phyloP scores from a whole-genome alignment of 37 sponge, comb jelly and placozoan species.

The Halichondria panicea region DNA sequence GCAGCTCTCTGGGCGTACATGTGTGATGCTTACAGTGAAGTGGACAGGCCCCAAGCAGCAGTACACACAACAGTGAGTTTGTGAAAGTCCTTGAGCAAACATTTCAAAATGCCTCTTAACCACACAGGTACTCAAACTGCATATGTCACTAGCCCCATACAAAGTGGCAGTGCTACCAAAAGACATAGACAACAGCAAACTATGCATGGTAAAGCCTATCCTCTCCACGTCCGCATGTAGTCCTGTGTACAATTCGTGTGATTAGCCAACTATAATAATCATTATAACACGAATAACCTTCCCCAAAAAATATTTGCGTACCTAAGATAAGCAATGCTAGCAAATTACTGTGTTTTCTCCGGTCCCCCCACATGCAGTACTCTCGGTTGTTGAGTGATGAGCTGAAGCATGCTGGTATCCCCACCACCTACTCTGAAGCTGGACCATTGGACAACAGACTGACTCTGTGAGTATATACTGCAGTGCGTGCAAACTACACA shows the following conservation, averaged over 20 bases:
- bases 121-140: slow-evolving; percentile 18
- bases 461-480: slow-evolving; percentile 1
- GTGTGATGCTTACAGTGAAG: slow-evolving; percentile 33
- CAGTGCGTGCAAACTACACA: no score
- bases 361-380: slow-evolving; percentile 14
- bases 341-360: background rate
- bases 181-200: background rate
- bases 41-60: background rate
- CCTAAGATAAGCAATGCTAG: no score
- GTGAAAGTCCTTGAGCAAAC: no score
- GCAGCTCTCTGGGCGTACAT: slow-evolving; percentile 33
- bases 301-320: no score
- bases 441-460: slow-evolving; percentile 14
- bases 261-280: no score
- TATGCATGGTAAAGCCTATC: slow-evolving; percentile 4
- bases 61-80: background rate
- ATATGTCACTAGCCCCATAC: slow-evolving; percentile 28
- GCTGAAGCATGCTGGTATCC: slow-evolving; percentile 24
- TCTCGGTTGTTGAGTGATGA: slow-evolving; percentile 26
- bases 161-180: slow-evolving; percentile 30
- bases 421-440: background rate
- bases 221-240: no score
- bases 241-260: no score
- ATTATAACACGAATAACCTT: no score
- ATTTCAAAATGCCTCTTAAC: no score